Conservation (phyloP, 2,113 vertebrate genomes). For the Crotalus helleri region DNA sequence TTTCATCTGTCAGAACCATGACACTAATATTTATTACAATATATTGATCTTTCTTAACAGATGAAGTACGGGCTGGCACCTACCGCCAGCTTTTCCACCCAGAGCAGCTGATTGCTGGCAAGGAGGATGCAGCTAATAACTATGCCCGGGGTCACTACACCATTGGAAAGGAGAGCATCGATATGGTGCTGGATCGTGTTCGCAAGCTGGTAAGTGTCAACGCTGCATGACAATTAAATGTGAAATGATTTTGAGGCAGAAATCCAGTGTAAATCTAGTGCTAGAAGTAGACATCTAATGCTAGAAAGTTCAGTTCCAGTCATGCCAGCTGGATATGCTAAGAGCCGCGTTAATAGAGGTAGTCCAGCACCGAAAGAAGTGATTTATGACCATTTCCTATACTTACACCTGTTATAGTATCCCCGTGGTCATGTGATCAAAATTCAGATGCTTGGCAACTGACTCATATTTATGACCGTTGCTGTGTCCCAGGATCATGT, state of each 20-base stretch:
- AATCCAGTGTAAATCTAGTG: neutral
- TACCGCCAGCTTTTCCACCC: constrained; percentile 78
- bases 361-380: too few species aligned
- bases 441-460: too few species aligned
- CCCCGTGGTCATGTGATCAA: too few species aligned
- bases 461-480: too few species aligned
- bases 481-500: too few species aligned
- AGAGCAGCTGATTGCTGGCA: constrained; percentile 77
- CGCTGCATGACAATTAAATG: neutral
- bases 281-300: neutral
- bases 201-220: constrained; percentile 72
- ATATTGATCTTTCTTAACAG: constrained; percentile 49
- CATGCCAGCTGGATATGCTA: neutral
- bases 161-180: constrained; percentile 79
- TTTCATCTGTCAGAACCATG: too few species aligned
- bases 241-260: neutral
- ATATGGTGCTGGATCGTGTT: constrained; percentile 75
- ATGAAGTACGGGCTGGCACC: constrained; percentile 73
- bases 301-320: neutral
- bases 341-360: neutral
- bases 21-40: neutral
- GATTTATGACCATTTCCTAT: too few species aligned
- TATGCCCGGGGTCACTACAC: constrained; percentile 80
- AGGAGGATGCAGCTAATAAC: constrained; percentile 80
- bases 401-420: too few species aligned